Percentiles rank a stretch among this genome's conserved stretches.
phyloP scores from a whole-genome alignment of 2,888 invertebrate species.

The Ennomos quercinarius region DNA sequence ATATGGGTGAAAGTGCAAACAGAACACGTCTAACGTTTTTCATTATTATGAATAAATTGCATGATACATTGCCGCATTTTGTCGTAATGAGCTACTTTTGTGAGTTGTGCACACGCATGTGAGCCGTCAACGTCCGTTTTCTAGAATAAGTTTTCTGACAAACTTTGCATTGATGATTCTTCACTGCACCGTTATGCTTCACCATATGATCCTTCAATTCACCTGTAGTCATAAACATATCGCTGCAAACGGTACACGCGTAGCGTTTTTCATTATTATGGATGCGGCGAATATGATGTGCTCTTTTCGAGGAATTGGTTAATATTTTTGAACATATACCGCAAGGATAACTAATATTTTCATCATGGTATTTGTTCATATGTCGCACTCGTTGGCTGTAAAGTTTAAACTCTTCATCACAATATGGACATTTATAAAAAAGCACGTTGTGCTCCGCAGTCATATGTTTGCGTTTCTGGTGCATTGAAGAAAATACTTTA shows the following conservation, averaged over 20 bases:
- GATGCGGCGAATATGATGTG: conserved; percentile 68
- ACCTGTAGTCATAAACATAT: not conserved
- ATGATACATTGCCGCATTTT: too few relatives aligned
- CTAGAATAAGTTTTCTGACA: conserved; percentile 55
- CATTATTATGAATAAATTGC: conserved; percentile 64
- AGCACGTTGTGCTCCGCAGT: conserved; percentile 55
- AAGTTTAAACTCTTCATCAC: conserved; percentile 52
- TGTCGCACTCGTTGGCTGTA: conserved; percentile 54
- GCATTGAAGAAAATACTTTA: conserved; percentile 19
- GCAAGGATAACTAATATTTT: conserved; percentile 67
- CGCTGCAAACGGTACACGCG: conserved; percentile 10
- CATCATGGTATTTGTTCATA: conserved; percentile 24
- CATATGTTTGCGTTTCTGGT: conserved; percentile 57
- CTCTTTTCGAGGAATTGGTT: conserved; percentile 63
- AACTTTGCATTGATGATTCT: conserved; percentile 58
- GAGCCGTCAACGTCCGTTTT: conserved; percentile 43
- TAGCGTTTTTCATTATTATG: conserved; percentile 52
- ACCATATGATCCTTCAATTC: conserved; percentile 42
- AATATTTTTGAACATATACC: conserved; percentile 68
- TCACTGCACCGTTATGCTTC: conserved; percentile 57
- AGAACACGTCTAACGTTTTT: conserved; percentile 12
- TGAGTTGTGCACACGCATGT: conserved; percentile 44
- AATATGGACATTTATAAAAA: conserved; percentile 41
- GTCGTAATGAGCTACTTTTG: conserved; percentile 33
- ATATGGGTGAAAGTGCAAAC: conserved; percentile 15